Base-by-base conservation (phyloP, 2,113 vertebrate species). In the Trinectes maculatus region DNA sequence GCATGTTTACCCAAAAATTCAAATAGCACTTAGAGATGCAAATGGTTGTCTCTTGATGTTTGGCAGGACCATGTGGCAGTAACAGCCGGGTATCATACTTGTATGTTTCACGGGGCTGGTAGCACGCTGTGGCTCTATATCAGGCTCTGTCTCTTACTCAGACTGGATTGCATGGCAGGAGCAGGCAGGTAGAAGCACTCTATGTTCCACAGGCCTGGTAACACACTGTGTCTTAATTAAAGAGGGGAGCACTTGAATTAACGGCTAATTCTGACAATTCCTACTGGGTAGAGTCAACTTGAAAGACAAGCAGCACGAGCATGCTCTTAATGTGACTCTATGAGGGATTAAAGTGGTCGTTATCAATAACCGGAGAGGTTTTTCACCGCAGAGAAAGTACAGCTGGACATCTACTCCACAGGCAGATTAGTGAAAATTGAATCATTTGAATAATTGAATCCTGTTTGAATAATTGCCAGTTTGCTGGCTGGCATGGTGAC, bases 181-280 rank as follows among this genome's bases (percentile, higher is more conserved):
- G 26, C 13, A 48, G 22, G 7, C 24, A n/a, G 13, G 18, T 13
- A 13, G 9, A 21, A 12, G 5, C 52, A 2, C 18, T 22, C 18
- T 8, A 33, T 51, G 29, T 15, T 11, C 4, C 25, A n/a, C 6
- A 28, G 25, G 47, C 13, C 47, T 8, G 12, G 7, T n/a, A 10
- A 8, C 26, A 31, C n/a, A 12, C 48, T 51, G 48, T 26, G 46
- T 51, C 28, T 51, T 51, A 34, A 34, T 54, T 34, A 15, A 54
- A 36, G 24, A 2, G 33, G 12, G 6, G 19, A 7, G 19, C 19
- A 54, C 52, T 24, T 36, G 19, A 54, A 53, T 34, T 21, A 22
- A 37, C 52, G 16, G 33, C 21, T 1, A 55, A 15, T 10, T 55
- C 19, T 37, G 33, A 25, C 21, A 11, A 24, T 24, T 36, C 31